Evolutionary conservation across 2,888 invertebrate genomes (phyloP), one percentile per base, ranked within the genome.

Genomic region (Pterostichus madidus): DNA sequence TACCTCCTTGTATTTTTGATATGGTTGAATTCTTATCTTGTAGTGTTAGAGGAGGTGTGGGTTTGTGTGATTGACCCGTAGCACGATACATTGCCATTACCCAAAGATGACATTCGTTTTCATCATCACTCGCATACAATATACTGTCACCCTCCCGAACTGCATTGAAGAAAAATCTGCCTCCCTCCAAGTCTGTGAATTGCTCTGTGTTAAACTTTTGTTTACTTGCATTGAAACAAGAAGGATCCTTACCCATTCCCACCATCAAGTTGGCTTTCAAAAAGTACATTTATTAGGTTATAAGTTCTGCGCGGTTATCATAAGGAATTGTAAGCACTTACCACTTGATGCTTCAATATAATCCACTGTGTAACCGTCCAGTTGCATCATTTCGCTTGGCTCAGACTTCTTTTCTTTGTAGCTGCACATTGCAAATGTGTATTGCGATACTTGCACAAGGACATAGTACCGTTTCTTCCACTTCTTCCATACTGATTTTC

Each of bases 391-490:
- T 91, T 99, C 99, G 32, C 98, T 97, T 11, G 99, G 99, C 90
- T 99, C 99, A 31, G 98, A 96, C 91, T 99, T 99, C 92, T 99
- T 99, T 91, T 99, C 99, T 90, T 99, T 97, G 90, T 99, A 99
- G 87, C 98, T 99, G 91, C 99, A 99, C 94, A 99, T 97, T 61
- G 99, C 99, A 92, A 99, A 99, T 52, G 99, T 99, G 91, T 99
- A 99, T 92, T 99, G 99, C 84, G 99, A 99, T 61, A 99, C 99
- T 93, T 99, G 99, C 71, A 99, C 99, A 85, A 99, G 92, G 85
- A 99, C 98, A 93, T 97, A 99, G 91, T 99, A 99, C 83, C 99
- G 93, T 88, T 97, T 96, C 91, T 99, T 99, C 99, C 99, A 99
- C 89, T 99, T 99, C 89, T 99, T 98, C 99, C 99, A 99, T 1